Evolutionary conservation across 2,113 vertebrate species (phyloP).

Genomic region (Aptenodytes forsteri): DNA sequence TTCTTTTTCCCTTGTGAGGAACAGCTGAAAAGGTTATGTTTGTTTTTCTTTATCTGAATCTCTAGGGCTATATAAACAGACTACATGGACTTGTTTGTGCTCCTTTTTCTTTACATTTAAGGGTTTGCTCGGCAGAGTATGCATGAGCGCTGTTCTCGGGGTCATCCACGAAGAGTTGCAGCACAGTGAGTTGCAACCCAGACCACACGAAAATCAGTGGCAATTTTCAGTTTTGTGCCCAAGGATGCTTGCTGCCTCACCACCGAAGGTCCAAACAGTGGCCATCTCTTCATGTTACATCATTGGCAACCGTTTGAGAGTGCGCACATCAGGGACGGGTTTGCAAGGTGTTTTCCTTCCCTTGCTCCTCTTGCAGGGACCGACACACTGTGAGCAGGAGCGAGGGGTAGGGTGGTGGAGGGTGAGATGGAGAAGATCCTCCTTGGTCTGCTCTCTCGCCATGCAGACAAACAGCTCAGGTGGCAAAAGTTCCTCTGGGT

Average conservation of each 20-base stretch:
- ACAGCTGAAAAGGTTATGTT: conserved; percentile 84
- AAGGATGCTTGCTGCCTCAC: not conserved
- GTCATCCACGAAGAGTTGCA: not conserved
- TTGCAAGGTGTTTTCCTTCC: not conserved
- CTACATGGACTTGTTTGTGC: conserved; percentile 61
- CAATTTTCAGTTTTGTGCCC: fast-evolving
- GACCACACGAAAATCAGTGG: not conserved
- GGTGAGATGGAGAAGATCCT: not conserved
- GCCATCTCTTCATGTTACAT: fast-evolving
- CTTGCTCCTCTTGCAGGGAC: not conserved
- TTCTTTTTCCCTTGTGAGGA: conserved; percentile 79
- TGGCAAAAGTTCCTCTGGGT: not conserved
- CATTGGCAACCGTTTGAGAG: fast-evolving
- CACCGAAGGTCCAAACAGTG: not conserved
- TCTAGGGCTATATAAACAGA: conserved; percentile 75
- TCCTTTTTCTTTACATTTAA: conserved; percentile 66
- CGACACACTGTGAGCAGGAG: not conserved
- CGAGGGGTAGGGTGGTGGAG: not conserved
- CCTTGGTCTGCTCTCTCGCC: too few relatives aligned
- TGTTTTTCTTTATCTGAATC: conserved; percentile 81
- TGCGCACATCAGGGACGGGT: fast-evolving
- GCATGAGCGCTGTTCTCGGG: not conserved
- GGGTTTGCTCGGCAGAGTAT: conserved; percentile 1
- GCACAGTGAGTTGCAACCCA: not conserved
- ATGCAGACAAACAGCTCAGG: not conserved